Evolutionary conservation across 2,797 vertebrate species (phyloP).

Genomic region (Lutjanus campechanus): DNA sequence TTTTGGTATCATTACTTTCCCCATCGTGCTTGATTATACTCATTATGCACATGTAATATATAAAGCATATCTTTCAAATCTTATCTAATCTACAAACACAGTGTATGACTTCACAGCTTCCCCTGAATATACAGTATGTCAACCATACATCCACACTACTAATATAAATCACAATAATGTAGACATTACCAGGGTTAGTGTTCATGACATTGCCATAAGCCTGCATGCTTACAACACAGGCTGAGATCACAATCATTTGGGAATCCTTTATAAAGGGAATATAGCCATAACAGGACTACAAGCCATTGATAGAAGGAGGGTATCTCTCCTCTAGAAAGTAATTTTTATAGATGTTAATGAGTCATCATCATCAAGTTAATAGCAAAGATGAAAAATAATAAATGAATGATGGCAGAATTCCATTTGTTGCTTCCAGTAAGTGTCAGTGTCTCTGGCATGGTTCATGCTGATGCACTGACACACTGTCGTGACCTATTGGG

Average conservation of each 20-base stretch:
- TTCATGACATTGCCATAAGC: neutral
- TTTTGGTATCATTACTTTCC: too few species aligned
- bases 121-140: too few species aligned
- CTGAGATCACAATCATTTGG: neutral
- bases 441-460: neutral
- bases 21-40: too few species aligned
- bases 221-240: neutral
- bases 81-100: too few species aligned
- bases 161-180: neutral
- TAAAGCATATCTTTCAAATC: too few species aligned
- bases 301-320: neutral
- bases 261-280: neutral
- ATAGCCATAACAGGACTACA: neutral
- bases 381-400: neutral
- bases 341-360: neutral
- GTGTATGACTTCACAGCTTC: too few species aligned
- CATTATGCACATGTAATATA: too few species aligned
- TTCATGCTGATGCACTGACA: slow-evolving; percentile 2
- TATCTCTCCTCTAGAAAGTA: neutral
- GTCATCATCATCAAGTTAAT: neutral
- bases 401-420: neutral
- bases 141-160: neutral
- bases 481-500: neutral
- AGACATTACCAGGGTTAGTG: neutral
- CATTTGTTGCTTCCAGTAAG: neutral